Evolutionary conservation across 2,888 invertebrate species (phyloP), one percentile per base, ranked within the genome.

Genomic region (Melanargia galathea): DNA sequence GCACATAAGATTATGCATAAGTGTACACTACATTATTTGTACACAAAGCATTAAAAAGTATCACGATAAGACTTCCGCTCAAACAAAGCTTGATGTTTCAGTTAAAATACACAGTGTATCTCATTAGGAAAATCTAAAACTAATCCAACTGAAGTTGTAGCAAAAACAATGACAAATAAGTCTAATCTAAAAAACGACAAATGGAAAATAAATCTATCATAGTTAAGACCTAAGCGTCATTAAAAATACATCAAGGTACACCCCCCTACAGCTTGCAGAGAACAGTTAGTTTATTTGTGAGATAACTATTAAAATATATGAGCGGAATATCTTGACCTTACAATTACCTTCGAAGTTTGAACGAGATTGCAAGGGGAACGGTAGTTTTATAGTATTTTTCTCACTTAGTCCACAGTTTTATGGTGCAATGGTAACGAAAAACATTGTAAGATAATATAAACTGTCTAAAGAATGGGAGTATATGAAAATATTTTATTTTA

Each of bases 331-430:
- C 56, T 52, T 64, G 61, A 62, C 64, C 62, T 63, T 38, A 63
- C 58, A 62, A 52, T 64, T 62, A 64, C 64, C 64, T 61, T 56
- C 56, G 49, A 61, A 64, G 61, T 64, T 64, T 58, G 48, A 48
- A 62, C 58, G 62, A 54, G 61, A 58, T 54, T 58, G 64, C 58
- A 64, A 54, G 24, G 55, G 46, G 62, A 61, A 62, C 54, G 57
- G 57, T 60, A 59, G 54, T 55, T 65, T 65, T 65, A 65, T 65
- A 55, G 48, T 54, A 38, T 62, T 62, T 64, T 62, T 65, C 58
- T 46, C 62, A 62, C 62, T 65, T 62, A 58, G 57, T 54, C 46
- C 58, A 22, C 38, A 40, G 40, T 62, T 65, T 65, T 65, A 62
- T 55, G 38, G 62, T 58, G 46, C 45, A 43, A 56, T 60, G 57